Evolutionary conservation across 2,797 vertebrate species (phyloP), one percentile per base, ranked within the genome.

Genomic region (Neosilurus hyrtlii): DNA sequence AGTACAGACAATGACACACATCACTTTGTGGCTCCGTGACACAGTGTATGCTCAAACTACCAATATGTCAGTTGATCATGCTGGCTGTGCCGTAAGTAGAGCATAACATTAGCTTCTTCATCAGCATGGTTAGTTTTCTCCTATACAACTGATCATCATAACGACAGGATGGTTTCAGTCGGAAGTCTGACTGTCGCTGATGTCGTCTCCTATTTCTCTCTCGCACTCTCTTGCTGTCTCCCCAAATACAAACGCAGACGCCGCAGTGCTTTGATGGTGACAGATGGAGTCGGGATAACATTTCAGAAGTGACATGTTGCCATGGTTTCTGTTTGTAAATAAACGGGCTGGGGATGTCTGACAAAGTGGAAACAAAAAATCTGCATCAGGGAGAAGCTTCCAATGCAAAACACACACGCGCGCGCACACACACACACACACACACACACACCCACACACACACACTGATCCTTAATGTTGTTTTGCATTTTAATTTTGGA

Each of bases 261-360:
- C 89, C 88, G 89, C 84, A 86, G 75, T 82, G 83, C 85, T 91
- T 89, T 92, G 89, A 92, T 91, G 88, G 88, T 89, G 90, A 89
- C 87, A 91, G 92, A 93, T 93, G 88, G 89, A 91, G 90, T 90
- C 87, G 82, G 86, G 88, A 91, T 89, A 91, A 92, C 87, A 88
- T 88, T 86, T 88, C 90, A 82, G 86, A 79, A 82, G 71, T 86
- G 87, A 87, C 85, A 88, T 86, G 85, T 90, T 90, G 90, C 88
- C 90, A 91, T 90, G 89, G 89, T 86, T 92, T 90, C 77, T 89
- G 89, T 89, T 88, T 89, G 88, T 89, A 88, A 90, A 89, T 88
- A 88, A 84, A 90, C 81, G 56, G 63, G 80, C 86, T 72, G 72
- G 76, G 77, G 37, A 86, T 85, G 85, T 82, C 84, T 83, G 86